Evolutionary conservation across 1,140 invertebrate species (phyloP).

Genomic region (Brachionus rubens): DNA sequence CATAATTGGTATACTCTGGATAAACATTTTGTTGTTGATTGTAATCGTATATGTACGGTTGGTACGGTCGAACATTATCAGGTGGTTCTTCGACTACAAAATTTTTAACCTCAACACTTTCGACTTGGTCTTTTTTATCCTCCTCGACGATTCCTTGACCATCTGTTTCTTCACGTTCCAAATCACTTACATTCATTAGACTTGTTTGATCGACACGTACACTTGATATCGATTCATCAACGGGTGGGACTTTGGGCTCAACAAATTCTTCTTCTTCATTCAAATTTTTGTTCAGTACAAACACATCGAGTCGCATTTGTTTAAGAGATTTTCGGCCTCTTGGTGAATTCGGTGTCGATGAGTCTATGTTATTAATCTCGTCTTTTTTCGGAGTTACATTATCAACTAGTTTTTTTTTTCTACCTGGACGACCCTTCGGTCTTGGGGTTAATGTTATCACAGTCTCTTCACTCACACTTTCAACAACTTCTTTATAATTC

Average conservation of each 20-base stretch:
- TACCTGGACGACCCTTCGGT: not conserved
- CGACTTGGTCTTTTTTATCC: not conserved
- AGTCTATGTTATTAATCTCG: not conserved
- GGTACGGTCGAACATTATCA: conserved; percentile 1
- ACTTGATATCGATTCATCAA: conserved; percentile 23
- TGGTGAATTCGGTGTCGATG: not conserved
- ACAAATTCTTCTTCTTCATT: not conserved
- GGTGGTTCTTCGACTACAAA: not conserved
- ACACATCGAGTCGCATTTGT: not conserved
- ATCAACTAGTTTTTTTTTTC: not conserved
- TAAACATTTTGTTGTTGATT: no score
- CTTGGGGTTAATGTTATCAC: not conserved
- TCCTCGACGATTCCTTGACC: not conserved
- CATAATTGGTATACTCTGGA: no score
- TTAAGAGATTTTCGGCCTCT: not conserved
- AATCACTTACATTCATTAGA: not conserved
- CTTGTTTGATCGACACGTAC: not conserved
- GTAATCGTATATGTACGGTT: no score
- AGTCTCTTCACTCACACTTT: not conserved
- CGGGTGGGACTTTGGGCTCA: not conserved
- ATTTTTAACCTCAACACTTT: not conserved
- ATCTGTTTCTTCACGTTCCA: not conserved
- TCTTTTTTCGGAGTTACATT: not conserved
- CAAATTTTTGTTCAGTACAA: conserved; percentile 2
- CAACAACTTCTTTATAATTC: not conserved